Percentiles rank a stretch among this genome's conserved stretches.
These are phyloP conservation scores for Columbina picui DNA, from an alignment of 2,113 vertebrate species.

Conservation along the genomic window DNA sequence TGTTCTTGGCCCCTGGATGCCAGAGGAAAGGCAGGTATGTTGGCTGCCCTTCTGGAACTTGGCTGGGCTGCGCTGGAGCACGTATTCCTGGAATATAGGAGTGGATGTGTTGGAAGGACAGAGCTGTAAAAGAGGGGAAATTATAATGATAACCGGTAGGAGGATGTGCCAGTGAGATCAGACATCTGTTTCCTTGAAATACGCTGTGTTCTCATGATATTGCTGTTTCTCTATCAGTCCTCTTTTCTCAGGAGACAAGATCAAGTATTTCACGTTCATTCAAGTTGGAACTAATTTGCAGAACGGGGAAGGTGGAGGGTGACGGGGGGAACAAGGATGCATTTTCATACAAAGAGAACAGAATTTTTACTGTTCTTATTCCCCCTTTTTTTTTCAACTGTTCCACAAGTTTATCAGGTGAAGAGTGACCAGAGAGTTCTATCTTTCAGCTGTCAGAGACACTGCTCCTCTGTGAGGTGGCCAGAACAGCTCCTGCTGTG, in stretches of 20 bases:
- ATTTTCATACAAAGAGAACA: not conserved
- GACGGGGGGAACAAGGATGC: not conserved
- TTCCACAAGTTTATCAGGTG: not conserved
- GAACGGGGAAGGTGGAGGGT: not conserved
- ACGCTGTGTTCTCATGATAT: not conserved
- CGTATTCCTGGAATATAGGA: not conserved
- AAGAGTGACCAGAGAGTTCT: not conserved
- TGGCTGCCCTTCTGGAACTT: not conserved
- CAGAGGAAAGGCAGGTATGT: not conserved
- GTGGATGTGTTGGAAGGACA: not conserved
- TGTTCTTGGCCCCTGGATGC: not conserved
- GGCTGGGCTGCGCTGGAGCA: not conserved
- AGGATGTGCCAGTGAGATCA: not conserved
- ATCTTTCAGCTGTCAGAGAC: not conserved
- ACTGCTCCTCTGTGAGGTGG: not conserved
- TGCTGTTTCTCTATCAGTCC: not conserved
- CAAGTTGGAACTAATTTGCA: not conserved
- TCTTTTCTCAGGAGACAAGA: not conserved
- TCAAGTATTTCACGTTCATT: not conserved
- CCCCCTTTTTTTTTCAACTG: not conserved
- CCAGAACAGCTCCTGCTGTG: not conserved
- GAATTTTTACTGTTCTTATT: not conserved
- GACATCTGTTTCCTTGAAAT: conserved; percentile 55
- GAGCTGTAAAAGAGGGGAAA: conserved; percentile 32
- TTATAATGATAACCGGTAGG: not conserved